Conservation (phyloP, 2,113 vertebrate genomes). For the Pedetes capensis region DNA sequence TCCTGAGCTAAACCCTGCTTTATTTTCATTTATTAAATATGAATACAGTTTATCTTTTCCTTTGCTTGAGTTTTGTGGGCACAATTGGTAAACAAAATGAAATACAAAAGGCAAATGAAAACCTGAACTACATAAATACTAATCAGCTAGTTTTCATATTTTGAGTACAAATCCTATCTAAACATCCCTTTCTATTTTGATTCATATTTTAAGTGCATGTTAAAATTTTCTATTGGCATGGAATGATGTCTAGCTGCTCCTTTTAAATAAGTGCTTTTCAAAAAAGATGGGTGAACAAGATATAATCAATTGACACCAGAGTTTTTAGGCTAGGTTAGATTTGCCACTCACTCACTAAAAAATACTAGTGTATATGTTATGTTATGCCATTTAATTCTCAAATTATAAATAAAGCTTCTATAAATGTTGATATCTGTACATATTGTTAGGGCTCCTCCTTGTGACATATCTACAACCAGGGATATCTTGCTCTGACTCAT, state of each 20-base stretch:
- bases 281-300: neutral
- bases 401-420: neutral
- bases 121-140: neutral
- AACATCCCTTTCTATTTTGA: neutral
- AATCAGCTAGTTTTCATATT: neutral
- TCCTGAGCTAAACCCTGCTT: neutral
- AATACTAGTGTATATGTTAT: neutral
- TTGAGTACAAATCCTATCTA: neutral
- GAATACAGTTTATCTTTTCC: neutral
- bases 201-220: neutral
- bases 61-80: neutral
- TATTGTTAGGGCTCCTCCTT: neutral
- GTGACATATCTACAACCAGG: neutral
- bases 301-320: neutral
- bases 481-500: neutral
- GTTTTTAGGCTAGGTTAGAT: neutral
- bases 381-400: neutral
- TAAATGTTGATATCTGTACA: neutral
- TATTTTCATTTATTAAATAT: neutral
- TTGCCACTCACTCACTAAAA: neutral
- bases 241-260: neutral
- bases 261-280: neutral
- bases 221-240: neutral
- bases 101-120: neutral
- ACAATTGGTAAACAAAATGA: neutral